Percentiles rank a stretch among this genome's conserved stretches.
These are phyloP conservation scores for Schizopygopsis pylzovi DNA, from an alignment of 2,797 vertebrate genomes.

Conservation along the genomic window DNA sequence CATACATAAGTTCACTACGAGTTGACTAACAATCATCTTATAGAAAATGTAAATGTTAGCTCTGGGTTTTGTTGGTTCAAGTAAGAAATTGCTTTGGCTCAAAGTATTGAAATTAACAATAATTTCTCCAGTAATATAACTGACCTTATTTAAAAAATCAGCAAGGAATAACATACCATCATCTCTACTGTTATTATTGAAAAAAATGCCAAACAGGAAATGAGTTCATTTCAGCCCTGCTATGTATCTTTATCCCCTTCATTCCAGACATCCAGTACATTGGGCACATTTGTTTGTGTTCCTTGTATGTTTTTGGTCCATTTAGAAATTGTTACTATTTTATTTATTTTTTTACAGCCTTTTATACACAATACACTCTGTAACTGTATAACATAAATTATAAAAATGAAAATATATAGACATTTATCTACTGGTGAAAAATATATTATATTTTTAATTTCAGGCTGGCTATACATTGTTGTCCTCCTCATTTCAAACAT, in stretches of 20 bases:
- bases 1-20: background rate
- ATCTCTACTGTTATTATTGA: constrained; percentile 24
- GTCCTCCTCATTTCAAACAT: background rate
- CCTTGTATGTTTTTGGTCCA: background rate
- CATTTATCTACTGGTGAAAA: too few species aligned
- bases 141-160: background rate
- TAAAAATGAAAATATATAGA: too few species aligned
- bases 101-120: background rate
- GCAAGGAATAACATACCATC: background rate
- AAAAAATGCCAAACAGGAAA: constrained; percentile 41
- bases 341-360: background rate
- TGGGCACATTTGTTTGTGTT: constrained; percentile 66
- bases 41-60: background rate
- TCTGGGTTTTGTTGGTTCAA: background rate
- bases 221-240: constrained; percentile 33
- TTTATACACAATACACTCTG: background rate
- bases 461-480: background rate
- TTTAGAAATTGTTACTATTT: background rate
- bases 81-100: background rate
- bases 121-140: background rate
- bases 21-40: background rate
- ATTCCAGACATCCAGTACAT: constrained; percentile 33
- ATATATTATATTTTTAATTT: background rate
- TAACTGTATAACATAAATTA: too few species aligned
- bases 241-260: constrained; percentile 68